A percentile compares a stretch with the other conserved stretches of the same genome.
Conservation (phyloP, 2,888 invertebrate genomes). For the Erebia aethiops region DNA sequence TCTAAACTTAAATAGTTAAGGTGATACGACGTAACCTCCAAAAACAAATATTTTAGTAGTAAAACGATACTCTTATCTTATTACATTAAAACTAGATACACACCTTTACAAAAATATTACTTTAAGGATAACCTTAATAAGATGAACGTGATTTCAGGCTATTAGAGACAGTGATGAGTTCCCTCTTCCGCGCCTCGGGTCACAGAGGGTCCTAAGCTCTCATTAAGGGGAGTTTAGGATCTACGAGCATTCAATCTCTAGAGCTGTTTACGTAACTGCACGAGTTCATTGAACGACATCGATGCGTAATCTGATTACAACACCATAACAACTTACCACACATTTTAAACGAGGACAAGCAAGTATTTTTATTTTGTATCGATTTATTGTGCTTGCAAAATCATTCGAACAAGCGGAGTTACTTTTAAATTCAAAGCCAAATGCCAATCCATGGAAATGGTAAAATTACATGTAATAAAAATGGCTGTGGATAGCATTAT, state of each 20-base stretch:
- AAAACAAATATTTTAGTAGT: not conserved
- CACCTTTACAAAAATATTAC: not conserved
- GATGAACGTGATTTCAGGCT: constrained; percentile 65
- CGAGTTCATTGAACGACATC: constrained; percentile 46
- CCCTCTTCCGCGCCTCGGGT: constrained; percentile 71
- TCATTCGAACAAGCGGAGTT: not conserved
- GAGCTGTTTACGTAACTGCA: constrained; percentile 57
- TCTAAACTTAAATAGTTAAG: no score
- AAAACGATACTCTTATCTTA: not conserved
- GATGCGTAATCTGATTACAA: constrained; percentile 43
- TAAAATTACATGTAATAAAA: no score
- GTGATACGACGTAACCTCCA: no score
- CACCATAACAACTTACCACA: constrained; percentile 10
- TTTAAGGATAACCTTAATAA: constrained; percentile 59
- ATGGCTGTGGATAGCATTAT: no score
- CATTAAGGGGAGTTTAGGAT: constrained; percentile 73
- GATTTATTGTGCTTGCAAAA: not conserved
- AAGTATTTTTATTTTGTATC: not conserved
- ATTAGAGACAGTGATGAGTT: constrained; percentile 73
- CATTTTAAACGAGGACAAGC: constrained; percentile 1
- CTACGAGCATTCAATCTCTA: constrained; percentile 57
- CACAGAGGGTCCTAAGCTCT: constrained; percentile 63
- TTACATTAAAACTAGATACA: not conserved
- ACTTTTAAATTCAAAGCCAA: not conserved
- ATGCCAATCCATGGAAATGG: no score